Base-by-base conservation (phyloP, 2,888 invertebrate genomes). In the Phengaris alcon region DNA sequence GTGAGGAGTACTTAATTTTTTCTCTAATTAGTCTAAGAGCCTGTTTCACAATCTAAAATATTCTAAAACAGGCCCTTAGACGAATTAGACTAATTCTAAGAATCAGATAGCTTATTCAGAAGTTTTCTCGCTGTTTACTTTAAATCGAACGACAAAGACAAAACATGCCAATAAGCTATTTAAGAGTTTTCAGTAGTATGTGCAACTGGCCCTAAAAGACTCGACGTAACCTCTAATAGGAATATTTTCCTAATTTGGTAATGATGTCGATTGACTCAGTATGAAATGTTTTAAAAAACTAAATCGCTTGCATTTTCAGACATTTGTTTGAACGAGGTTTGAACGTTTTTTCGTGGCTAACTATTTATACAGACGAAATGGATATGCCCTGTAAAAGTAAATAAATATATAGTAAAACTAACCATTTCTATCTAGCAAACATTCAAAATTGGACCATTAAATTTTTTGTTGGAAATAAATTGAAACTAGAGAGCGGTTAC, bases 401-500 rank as follows among this genome's bases (percentile, higher is more conserved):
- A 51, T 52, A 69, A 69, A 69, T 48, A 69, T n/a, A 69, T 69
- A 48, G 68, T 22, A 69, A n/a, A 69, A 69, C 68, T 48, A 72
- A 72, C 52, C 52, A 52, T 72, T 72, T 51, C 72, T 51, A 72
- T 35, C 52, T 52, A 72, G 52, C 52, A 22, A 72, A 72, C 35
- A 75, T 75, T 75, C 69, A 48, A 75, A 69, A 75, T 75, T 72
- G 59, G 64, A 75, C 46, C 59, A 75, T 69, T 69, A 75, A 75
- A 13, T 48, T 69, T 68, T 69, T 69, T 22, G 57, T 59, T 59
- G 73, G 73, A 74, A 68, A 59, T 70, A 77, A 77, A 69, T 76
- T 72, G 76, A 77, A 76, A 75, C 74, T 77, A 80, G 78, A 75
- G 78, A 76, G 77, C 76, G 74, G 77, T 78, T 70, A 76, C 76